Percentiles rank a stretch among this genome's conserved stretches.
These are phyloP conservation scores for Chrysoperla carnea DNA, from an alignment of 1,140 invertebrate species.

Conservation along the genomic window DNA sequence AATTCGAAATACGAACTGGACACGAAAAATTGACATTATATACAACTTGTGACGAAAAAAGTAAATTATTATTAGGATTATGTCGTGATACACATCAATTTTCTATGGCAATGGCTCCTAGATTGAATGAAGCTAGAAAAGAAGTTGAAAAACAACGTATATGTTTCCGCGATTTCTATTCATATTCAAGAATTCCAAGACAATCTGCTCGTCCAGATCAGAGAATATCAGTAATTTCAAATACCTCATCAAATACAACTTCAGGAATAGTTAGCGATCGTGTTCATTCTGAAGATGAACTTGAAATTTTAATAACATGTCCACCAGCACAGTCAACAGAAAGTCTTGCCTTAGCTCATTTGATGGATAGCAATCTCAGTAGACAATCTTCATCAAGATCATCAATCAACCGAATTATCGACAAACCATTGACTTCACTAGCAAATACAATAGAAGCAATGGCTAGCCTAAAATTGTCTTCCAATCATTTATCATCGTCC, in stretches of 20 bases:
- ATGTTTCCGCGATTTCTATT: conserved; percentile 36
- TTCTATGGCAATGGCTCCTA: conserved; percentile 76
- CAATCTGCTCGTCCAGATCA: conserved; percentile 52
- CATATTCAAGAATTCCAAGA: conserved; percentile 42
- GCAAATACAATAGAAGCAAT: conserved; percentile 13
- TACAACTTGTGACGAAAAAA: conserved; percentile 79
- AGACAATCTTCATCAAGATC: conserved; percentile 31
- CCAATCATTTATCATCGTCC: conserved; percentile 6
- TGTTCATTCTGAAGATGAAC: conserved; percentile 82
- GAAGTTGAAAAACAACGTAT: conserved; percentile 43
- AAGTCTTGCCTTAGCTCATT: conserved; percentile 51
- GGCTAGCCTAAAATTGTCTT: conserved; percentile 8
- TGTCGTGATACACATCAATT: conserved; percentile 89
- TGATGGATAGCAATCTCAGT: conserved; percentile 37
- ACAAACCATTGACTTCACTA: conserved; percentile 19
- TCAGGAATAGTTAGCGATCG: conserved; percentile 89
- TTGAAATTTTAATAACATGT: conserved; percentile 66
- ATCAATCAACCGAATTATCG: conserved; percentile 16
- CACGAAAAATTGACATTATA: conserved; percentile 80
- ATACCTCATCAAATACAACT: conserved; percentile 83
- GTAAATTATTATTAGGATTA: conserved; percentile 70
- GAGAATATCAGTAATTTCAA: conserved; percentile 78
- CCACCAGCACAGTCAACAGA: conserved; percentile 55
- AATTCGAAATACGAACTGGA: conserved; percentile 83
- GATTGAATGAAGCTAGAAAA: conserved; percentile 57